These are phyloP conservation scores for Sarcophaga peregrina DNA, from an alignment of 1,140 invertebrate genomes.

Conservation along the genomic window DNA sequence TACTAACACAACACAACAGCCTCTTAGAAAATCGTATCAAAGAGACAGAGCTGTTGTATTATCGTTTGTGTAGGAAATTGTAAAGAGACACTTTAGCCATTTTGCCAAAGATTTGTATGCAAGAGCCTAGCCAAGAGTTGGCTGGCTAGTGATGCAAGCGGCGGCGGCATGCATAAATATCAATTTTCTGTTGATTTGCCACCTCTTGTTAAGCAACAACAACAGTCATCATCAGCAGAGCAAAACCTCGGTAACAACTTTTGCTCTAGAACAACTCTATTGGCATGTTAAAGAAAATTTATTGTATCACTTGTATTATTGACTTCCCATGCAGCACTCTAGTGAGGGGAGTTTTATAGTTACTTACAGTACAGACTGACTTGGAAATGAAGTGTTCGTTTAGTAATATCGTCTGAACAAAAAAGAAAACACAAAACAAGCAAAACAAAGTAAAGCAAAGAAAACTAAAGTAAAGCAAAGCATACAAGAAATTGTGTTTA, in stretches of 20 bases:
- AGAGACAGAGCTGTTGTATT: not conserved
- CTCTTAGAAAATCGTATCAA: not conserved
- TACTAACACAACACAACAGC: no score
- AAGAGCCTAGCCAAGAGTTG: not conserved
- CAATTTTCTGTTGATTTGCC: constrained; percentile 38
- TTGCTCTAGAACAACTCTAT: constrained; percentile 31
- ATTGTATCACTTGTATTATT: constrained; percentile 26
- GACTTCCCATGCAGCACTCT: not conserved
- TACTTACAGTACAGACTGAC: not conserved
- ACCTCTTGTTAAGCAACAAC: constrained; percentile 9
- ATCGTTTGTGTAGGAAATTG: no score
- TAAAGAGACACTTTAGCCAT: not conserved
- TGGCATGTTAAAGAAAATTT: constrained; percentile 30
- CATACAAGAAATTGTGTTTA: constrained; percentile 4
- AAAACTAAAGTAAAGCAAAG: not conserved
- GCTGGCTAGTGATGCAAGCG: not conserved
- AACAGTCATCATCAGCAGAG: no score
- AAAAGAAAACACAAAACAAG: no score
- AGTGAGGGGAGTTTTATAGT: not conserved
- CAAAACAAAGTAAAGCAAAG: not conserved
- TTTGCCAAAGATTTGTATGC: not conserved
- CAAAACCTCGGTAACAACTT: not conserved
- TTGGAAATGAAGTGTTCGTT: no score
- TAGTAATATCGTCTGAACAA: no score
- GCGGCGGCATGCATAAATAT: constrained; percentile 36